These are phyloP conservation scores for Oophaga pumilio DNA, from an alignment of 2,113 vertebrate genomes.

Conservation along the genomic window DNA sequence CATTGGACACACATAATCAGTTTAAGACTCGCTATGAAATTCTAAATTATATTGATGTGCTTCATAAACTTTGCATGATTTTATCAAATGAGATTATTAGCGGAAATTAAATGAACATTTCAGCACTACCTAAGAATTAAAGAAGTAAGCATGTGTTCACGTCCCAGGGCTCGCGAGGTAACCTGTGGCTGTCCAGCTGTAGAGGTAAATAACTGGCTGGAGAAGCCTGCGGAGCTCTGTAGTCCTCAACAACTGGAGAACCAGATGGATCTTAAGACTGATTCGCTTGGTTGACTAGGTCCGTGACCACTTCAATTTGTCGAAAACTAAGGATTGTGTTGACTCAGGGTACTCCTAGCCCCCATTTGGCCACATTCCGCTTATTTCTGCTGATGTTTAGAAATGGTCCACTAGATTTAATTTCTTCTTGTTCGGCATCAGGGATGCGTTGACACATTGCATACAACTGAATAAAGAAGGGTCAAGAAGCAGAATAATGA, in stretches of 20 bases:
- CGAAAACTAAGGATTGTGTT: background rate
- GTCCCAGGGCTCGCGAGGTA: background rate
- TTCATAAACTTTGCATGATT: constrained; percentile 48
- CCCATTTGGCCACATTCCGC: constrained; percentile 20
- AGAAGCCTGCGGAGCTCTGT: background rate
- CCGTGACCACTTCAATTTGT: background rate
- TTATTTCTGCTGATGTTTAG: background rate
- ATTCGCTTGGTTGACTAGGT: constrained; percentile 8
- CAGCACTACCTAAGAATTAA: constrained; percentile 15
- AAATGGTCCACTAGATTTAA: background rate
- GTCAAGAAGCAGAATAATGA: constrained; percentile 60
- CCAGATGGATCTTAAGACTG: constrained; percentile 1
- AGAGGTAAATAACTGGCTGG: background rate
- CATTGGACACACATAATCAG: constrained; percentile 49
- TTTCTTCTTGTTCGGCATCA: constrained; percentile 40
- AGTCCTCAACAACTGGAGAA: constrained; percentile 27
- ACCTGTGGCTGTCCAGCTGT: constrained; percentile 18
- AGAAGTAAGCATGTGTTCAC: constrained; percentile 8
- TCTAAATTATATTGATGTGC: constrained; percentile 50
- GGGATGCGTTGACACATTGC: constrained; percentile 38
- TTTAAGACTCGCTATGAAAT: constrained; percentile 40
- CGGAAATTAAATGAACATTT: constrained; percentile 31
- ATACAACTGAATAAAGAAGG: constrained; percentile 59
- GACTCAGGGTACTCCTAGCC: background rate
- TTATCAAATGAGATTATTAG: constrained; percentile 48